Base-by-base conservation (phyloP, 2,797 vertebrate species). In the Sparidentex hasta region DNA sequence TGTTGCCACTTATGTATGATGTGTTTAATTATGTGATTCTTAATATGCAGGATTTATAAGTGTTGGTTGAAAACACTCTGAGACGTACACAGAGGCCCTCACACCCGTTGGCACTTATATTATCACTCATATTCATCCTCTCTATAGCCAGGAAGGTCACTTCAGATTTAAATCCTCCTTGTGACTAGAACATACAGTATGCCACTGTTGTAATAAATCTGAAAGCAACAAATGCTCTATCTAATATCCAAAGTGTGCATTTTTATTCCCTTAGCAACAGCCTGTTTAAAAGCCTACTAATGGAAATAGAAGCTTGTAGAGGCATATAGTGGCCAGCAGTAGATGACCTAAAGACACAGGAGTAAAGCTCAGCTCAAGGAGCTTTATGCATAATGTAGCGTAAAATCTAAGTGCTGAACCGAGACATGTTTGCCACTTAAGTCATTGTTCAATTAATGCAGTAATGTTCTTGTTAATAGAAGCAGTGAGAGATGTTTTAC, bases 91-190 rank as follows among this genome's bases (percentile, higher is more conserved):
- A 63, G 23, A 62, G 80, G 81, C 74, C 84, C 84, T 78, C 70
- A 29, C 62, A 64, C 62, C 77, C 75, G 47, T 80, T 79, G 68
- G 63, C 80, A 82, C 85, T 88, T 74, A 41, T 77, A 69, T 85
- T 78, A 81, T 84, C 82, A 86, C 78, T 88, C 78, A 75, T 71
- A 74, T 78, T 87, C 79, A 84, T 83, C 84, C 82, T 77, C 83
- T 83, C 76, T 81, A 65, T 68, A 82, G 82, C 86, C 78, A 76
- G 76, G 74, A 85, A 89, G 87, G 88, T 90, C 85, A 88, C 79
- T 87, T 90, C 81, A 82, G 80, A 81, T 84, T 91, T 87, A 88
- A 91, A 93, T 91, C 90, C 86, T 92, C 72, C 86, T 90, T 92
- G 81, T 84, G 81, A 84, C 70, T 74, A 63, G 68, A 83, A 85